These are phyloP conservation scores for Hypotaenidia philippensis DNA, from an alignment of 2,797 vertebrate genomes.

Conservation along the genomic window DNA sequence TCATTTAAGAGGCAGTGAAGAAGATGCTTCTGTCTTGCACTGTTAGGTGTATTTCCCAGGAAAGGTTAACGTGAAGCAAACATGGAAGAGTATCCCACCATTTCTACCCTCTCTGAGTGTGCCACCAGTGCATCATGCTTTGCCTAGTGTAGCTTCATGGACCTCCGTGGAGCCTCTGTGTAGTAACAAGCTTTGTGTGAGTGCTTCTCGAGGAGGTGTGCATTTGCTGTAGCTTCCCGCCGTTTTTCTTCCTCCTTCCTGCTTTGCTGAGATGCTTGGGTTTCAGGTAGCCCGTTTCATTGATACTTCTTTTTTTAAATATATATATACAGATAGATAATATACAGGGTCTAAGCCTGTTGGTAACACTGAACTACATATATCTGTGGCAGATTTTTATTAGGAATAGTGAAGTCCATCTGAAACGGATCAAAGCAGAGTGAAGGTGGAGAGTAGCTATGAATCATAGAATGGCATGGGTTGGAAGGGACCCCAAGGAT, in stretches of 20 bases:
- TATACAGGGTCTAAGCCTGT: neutral
- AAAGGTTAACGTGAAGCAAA: neutral
- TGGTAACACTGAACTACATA: conserved; percentile 8
- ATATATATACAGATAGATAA: neutral
- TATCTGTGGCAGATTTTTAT: conserved; percentile 57
- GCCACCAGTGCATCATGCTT: neutral
- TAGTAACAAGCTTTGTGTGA: neutral
- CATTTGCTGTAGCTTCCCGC: neutral
- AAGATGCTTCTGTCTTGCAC: neutral
- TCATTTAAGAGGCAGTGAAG: neutral
- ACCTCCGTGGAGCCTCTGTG: neutral
- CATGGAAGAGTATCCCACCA: neutral
- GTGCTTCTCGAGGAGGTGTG: neutral
- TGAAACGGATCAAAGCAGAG: neutral
- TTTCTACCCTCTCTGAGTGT: neutral
- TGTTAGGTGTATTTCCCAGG: neutral
- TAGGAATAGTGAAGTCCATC: conserved; percentile 45
- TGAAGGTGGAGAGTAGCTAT: neutral
- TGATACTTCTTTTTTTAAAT: neutral
- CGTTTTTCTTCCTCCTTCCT: neutral
- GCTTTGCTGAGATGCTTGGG: neutral
- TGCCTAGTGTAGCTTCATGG: neutral
- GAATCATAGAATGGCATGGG: no score
- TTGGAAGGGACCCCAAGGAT: no score
- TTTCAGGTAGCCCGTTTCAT: conserved; percentile 18